phyloP scores from a whole-genome alignment of 1,140 invertebrate species.

The Calycopis cecrops region DNA sequence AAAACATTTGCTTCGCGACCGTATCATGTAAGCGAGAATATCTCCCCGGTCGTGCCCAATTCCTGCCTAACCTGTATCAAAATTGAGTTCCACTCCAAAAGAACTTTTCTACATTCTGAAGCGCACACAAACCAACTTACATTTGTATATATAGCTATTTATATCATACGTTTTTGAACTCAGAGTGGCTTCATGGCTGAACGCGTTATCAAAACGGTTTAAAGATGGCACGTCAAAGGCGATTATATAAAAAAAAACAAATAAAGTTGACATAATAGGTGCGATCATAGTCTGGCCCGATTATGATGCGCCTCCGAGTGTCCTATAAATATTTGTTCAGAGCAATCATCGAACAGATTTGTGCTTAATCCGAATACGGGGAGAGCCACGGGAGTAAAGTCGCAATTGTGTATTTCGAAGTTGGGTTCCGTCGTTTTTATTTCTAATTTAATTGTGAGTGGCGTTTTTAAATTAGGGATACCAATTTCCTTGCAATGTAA shows the following conservation, averaged over 20 bases:
- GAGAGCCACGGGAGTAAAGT: slow-evolving; percentile 27
- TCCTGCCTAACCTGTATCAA: too few species aligned
- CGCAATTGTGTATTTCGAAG: not conserved
- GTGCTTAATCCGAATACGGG: slow-evolving; percentile 45
- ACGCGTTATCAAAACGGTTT: not conserved
- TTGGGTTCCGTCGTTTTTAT: slow-evolving; percentile 13
- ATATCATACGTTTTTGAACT: not conserved
- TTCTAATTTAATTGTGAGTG: not conserved
- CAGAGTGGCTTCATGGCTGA: not conserved
- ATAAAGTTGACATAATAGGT: slow-evolving; percentile 31
- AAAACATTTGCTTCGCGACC: too few species aligned
- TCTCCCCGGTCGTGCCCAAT: too few species aligned
- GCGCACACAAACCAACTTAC: too few species aligned
- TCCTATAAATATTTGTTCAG: slow-evolving; percentile 54
- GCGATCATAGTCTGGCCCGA: slow-evolving; percentile 37
- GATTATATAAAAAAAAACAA: slow-evolving; percentile 13
- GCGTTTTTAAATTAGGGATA: too few species aligned
- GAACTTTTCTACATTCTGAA: too few species aligned
- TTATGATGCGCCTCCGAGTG: slow-evolving; percentile 43
- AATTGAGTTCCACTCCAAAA: too few species aligned
- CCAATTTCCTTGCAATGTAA: too few species aligned
- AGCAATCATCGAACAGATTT: slow-evolving; percentile 41
- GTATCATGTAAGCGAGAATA: too few species aligned
- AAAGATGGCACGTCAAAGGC: not conserved
- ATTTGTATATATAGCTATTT: too few species aligned